Evolutionary conservation across 2,113 vertebrate genomes (phyloP).

Genomic region (Sinocyclocheilus rhinocerous): DNA sequence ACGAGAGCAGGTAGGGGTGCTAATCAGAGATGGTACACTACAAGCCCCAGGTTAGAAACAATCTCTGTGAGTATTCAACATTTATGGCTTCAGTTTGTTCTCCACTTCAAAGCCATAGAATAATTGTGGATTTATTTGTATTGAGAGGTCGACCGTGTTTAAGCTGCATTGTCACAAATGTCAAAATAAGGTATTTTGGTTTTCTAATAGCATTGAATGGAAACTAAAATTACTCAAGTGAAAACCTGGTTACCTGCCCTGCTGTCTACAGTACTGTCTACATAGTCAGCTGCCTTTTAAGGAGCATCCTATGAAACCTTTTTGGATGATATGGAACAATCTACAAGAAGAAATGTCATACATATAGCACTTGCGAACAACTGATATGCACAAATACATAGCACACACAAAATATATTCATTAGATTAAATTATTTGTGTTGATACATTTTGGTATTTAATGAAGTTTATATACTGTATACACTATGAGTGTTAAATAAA

Average conservation of each 20-base stretch:
- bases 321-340: too few relatives aligned
- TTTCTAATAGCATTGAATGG: neutral
- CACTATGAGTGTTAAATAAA: too few relatives aligned
- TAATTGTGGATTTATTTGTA: neutral
- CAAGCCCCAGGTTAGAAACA: conserved; percentile 12
- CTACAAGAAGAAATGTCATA: too few relatives aligned
- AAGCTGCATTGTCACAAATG: neutral
- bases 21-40: neutral
- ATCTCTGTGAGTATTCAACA: neutral
- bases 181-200: neutral
- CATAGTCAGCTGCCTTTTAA: too few relatives aligned
- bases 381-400: neutral
- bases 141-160: neutral
- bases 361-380: too few relatives aligned
- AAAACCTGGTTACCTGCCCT: neutral
- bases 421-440: neutral
- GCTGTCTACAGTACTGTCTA: too few relatives aligned
- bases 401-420: neutral
- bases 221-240: too few relatives aligned
- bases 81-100: neutral
- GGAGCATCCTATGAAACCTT: too few relatives aligned
- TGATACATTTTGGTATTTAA: too few relatives aligned
- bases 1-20: neutral
- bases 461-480: too few relatives aligned
- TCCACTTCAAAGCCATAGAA: neutral